phyloP scores from a whole-genome alignment of 2,797 vertebrate species.

The Sternotherus odoratus region DNA sequence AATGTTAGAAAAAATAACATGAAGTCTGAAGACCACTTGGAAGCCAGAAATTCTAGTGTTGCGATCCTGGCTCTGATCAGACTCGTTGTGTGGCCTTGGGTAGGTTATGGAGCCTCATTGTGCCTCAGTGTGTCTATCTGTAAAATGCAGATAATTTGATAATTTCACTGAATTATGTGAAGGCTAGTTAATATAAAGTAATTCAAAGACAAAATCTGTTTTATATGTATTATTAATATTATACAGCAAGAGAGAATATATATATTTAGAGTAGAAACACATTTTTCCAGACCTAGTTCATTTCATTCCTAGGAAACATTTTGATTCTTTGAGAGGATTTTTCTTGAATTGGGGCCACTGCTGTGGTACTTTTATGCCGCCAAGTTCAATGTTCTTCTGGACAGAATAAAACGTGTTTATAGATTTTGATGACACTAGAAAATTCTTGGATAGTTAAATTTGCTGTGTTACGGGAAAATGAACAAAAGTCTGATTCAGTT shows the following conservation, averaged over 20 bases:
- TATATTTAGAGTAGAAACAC: neutral
- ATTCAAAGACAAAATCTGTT: neutral
- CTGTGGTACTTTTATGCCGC: slow-evolving; percentile 38
- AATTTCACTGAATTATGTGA: accelerated
- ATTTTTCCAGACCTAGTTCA: slow-evolving; percentile 35
- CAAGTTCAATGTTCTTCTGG: slow-evolving; percentile 61
- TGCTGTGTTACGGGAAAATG: slow-evolving; percentile 43
- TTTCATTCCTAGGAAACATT: slow-evolving; percentile 4
- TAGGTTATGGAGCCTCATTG: neutral
- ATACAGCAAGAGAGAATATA: neutral
- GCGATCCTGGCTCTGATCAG: neutral
- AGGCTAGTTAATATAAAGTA: neutral
- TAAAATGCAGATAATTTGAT: accelerated
- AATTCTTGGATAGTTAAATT: slow-evolving; percentile 35
- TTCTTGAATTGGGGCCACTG: slow-evolving; percentile 40
- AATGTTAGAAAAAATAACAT: neutral
- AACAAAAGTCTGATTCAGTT: neutral
- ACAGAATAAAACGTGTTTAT: slow-evolving; percentile 45
- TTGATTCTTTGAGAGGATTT: slow-evolving; percentile 49
- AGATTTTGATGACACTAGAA: slow-evolving; percentile 49
- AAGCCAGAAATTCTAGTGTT: neutral
- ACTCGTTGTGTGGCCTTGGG: slow-evolving; percentile 24
- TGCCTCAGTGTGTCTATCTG: neutral
- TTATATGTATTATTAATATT: neutral
- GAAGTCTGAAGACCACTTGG: neutral